Conservation (phyloP, 2,888 invertebrate species). For the Sicus ferrugineus region DNA sequence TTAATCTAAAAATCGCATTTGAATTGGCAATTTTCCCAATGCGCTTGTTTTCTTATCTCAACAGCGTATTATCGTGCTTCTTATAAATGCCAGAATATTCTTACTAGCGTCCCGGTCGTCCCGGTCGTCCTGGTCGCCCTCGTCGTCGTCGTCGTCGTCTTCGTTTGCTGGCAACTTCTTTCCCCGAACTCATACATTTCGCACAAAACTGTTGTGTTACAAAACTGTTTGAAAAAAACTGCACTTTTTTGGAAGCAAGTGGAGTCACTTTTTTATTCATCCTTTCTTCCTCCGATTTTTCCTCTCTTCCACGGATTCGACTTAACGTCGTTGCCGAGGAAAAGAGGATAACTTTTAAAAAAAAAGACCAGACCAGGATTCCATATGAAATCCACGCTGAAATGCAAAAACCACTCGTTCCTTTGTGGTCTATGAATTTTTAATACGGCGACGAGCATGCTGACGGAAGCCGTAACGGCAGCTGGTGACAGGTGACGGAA, state of each 20-base stretch:
- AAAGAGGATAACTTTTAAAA: not conserved
- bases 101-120: not conserved
- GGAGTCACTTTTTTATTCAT: not conserved
- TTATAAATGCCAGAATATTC: conserved; percentile 12
- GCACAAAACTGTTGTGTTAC: too few relatives aligned
- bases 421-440: conserved; percentile 59
- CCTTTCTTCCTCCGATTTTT: not conserved
- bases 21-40: conserved; percentile 63
- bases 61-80: conserved; percentile 34
- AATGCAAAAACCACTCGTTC: conserved; percentile 47
- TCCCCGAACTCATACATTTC: too few relatives aligned
- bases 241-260: not conserved
- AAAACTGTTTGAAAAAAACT: too few relatives aligned
- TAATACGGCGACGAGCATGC: conserved; percentile 48
- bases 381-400: conserved; percentile 42
- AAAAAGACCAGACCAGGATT: conserved; percentile 1
- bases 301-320: not conserved
- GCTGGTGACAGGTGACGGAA: not conserved
- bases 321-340: conserved; percentile 11
- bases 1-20: conserved; percentile 59
- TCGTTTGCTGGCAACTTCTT: too few relatives aligned
- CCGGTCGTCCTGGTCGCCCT: not conserved
- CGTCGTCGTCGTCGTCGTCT: not conserved
- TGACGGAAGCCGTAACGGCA: not conserved
- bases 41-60: conserved; percentile 53